Evolutionary conservation across 2,888 invertebrate genomes (phyloP).

Genomic region (Phengaris arion): DNA sequence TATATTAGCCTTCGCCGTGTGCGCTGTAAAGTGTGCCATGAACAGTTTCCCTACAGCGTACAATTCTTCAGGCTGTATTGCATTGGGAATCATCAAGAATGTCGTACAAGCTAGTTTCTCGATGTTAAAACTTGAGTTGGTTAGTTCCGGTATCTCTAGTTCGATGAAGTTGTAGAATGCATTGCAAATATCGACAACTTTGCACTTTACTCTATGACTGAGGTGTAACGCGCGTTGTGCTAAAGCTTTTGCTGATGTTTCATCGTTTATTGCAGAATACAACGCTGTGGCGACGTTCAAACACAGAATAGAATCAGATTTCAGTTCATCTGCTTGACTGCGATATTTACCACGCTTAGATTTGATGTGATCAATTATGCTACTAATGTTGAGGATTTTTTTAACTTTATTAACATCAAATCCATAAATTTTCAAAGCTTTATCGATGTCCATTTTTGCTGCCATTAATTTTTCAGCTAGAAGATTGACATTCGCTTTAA

Average conservation of each 20-base stretch:
- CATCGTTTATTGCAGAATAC: slow-evolving; percentile 58
- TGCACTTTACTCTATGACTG: slow-evolving; percentile 59
- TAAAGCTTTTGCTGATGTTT: slow-evolving; percentile 52
- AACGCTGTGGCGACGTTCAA: slow-evolving; percentile 62
- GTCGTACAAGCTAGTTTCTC: slow-evolving; percentile 56
- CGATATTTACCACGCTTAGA: slow-evolving; percentile 52
- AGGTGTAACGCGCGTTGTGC: slow-evolving; percentile 57
- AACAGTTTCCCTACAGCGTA: slow-evolving; percentile 68
- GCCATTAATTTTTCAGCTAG: slow-evolving; percentile 49
- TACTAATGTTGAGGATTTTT: slow-evolving; percentile 50
- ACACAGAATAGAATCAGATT: slow-evolving; percentile 62
- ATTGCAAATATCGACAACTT: slow-evolving; percentile 65
- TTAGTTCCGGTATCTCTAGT: slow-evolving; percentile 61
- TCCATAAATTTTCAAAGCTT: slow-evolving; percentile 55
- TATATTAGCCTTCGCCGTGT: slow-evolving; percentile 58
- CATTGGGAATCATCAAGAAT: slow-evolving; percentile 52
- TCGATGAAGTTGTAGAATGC: slow-evolving; percentile 69
- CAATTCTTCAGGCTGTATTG: slow-evolving; percentile 66
- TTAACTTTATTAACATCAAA: slow-evolving; percentile 57
- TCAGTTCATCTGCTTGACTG: slow-evolving; percentile 46
- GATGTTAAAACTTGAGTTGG: slow-evolving; percentile 58
- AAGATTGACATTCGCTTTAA: slow-evolving; percentile 58
- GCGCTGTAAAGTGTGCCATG: slow-evolving; percentile 63
- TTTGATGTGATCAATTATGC: slow-evolving; percentile 46
- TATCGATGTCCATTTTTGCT: slow-evolving; percentile 57